Evolutionary conservation across 2,113 vertebrate species (phyloP), one percentile per base, ranked within the genome.

Genomic region (Origma solitaria): DNA sequence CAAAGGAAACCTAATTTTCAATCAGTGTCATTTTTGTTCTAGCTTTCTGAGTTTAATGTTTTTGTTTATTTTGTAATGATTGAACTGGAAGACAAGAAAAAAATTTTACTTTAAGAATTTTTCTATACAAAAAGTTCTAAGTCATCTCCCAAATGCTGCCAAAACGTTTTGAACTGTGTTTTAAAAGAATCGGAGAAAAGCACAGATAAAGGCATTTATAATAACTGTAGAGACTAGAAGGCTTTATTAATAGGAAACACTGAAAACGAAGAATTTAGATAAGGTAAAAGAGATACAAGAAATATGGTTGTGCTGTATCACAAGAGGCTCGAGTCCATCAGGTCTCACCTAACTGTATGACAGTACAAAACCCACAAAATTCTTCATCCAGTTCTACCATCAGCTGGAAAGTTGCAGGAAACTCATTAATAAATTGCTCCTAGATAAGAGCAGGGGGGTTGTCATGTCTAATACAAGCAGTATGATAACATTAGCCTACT

Each of bases 1-100:
- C 58, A 86, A 58, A 94, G 42, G 23, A 91, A 86, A 88, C 33
- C 25, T 81, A 35, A 87, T 77, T 71, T 78, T 37, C 82, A 66
- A 71, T 92, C 81, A 49, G 6, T 23, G 42, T n/a, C 22, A 28
- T 70, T 70, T 72, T 57, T 73, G 25, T 45, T 73, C 21, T 30
- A 27, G 24, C 23, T 62, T 77, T 65, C 89, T 40, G 53, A 88
- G 24, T 60, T 82, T 40, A n/a, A 70, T 54, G 14, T 73, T 72
- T n/a, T 57, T 12, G 27, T 56, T 79, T 86, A 25, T 84, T 88
- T 53, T 62, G 23, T 30, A 70, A 69, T 24, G 18, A 56, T 2
- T 49, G 28, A 40, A 61, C 23, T 37, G 38, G 47, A 82, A 94
- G 71, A 3, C 13, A 37, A 60, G 24, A 38, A 76, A 89, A 47